These are phyloP conservation scores for Hedya salicella DNA, from an alignment of 2,888 invertebrate genomes.

Conservation along the genomic window DNA sequence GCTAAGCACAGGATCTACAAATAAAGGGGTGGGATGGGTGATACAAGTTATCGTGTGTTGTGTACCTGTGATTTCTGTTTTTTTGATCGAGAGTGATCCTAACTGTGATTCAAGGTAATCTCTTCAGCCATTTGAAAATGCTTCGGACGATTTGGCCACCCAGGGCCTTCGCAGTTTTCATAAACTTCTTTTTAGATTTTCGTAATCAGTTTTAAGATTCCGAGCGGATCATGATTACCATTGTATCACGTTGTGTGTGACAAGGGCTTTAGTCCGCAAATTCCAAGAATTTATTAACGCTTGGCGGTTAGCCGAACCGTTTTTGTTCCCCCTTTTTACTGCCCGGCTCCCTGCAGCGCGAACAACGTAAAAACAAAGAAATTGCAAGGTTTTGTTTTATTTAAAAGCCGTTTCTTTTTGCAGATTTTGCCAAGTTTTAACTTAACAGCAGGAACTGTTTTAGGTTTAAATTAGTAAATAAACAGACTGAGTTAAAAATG, in stretches of 20 bases:
- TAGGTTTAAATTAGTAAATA: conserved; percentile 23
- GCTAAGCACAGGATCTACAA: too few relatives aligned
- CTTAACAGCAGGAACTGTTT: conserved; percentile 19
- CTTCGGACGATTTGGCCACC: too few relatives aligned
- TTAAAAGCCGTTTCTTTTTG: conserved; percentile 43
- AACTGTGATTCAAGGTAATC: too few relatives aligned
- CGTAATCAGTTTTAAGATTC: neutral
- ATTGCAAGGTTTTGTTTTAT: conserved; percentile 51
- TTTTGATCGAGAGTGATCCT: too few relatives aligned
- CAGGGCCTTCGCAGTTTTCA: too few relatives aligned
- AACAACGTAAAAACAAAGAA: conserved; percentile 65
- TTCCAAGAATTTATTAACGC: conserved; percentile 81
- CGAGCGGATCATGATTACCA: neutral
- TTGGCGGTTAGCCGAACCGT: conserved; percentile 77
- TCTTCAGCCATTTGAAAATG: too few relatives aligned
- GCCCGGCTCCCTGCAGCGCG: conserved; percentile 64
- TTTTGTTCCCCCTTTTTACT: conserved; percentile 70
- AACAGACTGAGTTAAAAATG: neutral
- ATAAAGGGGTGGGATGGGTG: too few relatives aligned
- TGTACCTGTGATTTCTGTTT: too few relatives aligned
- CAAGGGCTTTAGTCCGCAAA: conserved; percentile 52
- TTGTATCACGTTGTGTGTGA: conserved; percentile 50
- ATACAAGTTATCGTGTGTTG: too few relatives aligned
- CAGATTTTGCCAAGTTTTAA: conserved; percentile 36
- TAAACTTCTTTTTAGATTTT: too few relatives aligned